These are phyloP conservation scores for Eurystomus glaucurus DNA, from an alignment of 2,797 vertebrate genomes.

Conservation along the genomic window DNA sequence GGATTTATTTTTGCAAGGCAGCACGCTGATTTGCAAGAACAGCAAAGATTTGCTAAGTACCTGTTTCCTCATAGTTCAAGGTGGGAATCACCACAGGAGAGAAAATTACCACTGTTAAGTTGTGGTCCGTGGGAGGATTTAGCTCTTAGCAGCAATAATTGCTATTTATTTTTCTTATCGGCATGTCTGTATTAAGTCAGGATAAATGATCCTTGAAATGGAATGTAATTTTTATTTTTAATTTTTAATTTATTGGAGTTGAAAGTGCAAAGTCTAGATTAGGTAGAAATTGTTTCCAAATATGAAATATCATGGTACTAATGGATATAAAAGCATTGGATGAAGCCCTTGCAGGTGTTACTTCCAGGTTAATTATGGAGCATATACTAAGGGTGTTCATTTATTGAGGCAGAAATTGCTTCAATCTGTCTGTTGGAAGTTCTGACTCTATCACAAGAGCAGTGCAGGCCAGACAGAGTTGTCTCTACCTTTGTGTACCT, in stretches of 20 bases:
- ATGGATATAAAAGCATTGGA: background rate
- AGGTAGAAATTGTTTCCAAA: slow-evolving; percentile 20
- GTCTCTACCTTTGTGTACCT: background rate
- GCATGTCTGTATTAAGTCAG: background rate
- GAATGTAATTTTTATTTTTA: background rate
- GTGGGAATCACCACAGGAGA: background rate
- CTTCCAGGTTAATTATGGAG: background rate
- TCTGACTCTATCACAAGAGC: background rate
- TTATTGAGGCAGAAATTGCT: background rate
- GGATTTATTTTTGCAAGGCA: background rate
- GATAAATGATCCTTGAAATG: background rate
- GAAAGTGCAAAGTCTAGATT: background rate
- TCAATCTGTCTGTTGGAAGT: background rate
- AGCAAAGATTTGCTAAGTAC: background rate
- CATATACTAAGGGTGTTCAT: background rate
- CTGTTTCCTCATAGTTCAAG: background rate
- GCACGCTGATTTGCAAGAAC: background rate
- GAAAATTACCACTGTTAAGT: background rate
- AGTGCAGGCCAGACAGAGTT: background rate
- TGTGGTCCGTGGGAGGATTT: background rate
- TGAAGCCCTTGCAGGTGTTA: background rate
- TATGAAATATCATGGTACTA: background rate
- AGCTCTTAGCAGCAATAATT: background rate
- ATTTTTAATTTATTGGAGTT: background rate
- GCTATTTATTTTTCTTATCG: background rate